Evolutionary conservation across 2,797 vertebrate genomes (phyloP).

Genomic region (Micropoecilia bifurca): DNA sequence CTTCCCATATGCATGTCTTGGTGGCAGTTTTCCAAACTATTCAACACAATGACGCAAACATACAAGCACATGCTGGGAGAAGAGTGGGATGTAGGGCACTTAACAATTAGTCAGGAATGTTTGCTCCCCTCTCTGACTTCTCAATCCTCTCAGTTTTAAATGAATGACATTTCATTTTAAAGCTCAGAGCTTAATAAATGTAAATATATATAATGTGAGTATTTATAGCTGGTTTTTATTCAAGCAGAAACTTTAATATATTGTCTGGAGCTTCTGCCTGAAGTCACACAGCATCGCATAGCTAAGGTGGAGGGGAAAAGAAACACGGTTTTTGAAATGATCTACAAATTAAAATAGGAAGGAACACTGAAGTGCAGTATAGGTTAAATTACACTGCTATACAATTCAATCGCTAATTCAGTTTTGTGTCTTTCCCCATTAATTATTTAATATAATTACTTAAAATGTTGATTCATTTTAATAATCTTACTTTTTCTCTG

Average conservation of each 20-base stretch:
- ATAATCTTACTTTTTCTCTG: neutral
- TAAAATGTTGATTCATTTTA: neutral
- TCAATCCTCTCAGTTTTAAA: conserved; percentile 36
- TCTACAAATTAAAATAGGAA: neutral
- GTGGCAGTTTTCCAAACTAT: conserved; percentile 52
- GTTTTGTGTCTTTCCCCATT: neutral
- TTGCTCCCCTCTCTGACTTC: conserved; percentile 12
- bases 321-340: neutral
- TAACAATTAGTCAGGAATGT: conserved; percentile 71
- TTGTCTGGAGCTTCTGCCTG: neutral
- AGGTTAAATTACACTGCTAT: neutral
- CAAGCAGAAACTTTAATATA: neutral
- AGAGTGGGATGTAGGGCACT: conserved; percentile 25
- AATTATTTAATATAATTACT: neutral
- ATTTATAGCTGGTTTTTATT: neutral
- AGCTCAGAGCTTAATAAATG: conserved; percentile 11
- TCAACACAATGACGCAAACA: conserved; percentile 30
- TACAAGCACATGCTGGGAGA: conserved; percentile 10
- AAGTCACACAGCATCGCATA: neutral
- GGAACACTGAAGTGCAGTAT: neutral
- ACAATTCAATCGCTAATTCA: neutral
- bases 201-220: neutral
- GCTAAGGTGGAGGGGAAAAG: neutral
- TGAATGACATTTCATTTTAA: conserved; percentile 11
- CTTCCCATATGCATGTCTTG: conserved; percentile 40